Percentiles rank a stretch among this genome's conserved stretches.
phyloP scores from a whole-genome alignment of 2,113 vertebrate genomes.

The Limanda limanda region DNA sequence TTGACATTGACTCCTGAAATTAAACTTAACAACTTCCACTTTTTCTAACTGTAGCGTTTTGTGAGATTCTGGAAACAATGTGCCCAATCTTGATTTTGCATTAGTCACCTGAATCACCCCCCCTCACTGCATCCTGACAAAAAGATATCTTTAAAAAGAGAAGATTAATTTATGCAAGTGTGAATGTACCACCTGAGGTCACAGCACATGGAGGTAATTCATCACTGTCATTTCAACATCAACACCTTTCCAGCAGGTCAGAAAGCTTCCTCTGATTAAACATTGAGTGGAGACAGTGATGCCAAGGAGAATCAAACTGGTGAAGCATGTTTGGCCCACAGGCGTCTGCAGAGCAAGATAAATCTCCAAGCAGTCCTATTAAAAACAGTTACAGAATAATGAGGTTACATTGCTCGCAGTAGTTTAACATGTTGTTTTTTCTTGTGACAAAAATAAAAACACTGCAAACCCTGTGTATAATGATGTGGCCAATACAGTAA shows the following conservation, averaged over 20 bases:
- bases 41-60: background rate
- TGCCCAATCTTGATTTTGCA: constrained; percentile 51
- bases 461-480: background rate
- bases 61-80: background rate
- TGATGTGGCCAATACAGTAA: too few species aligned
- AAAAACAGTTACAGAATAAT: constrained; percentile 13
- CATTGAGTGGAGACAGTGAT: constrained; percentile 44
- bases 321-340: constrained; percentile 49
- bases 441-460: background rate
- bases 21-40: background rate
- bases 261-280: constrained; percentile 64
- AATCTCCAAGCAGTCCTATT: constrained; percentile 23
- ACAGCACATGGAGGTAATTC: constrained; percentile 62
- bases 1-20: too few species aligned
- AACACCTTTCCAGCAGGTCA: constrained; percentile 66
- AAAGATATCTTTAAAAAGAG: background rate
- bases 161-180: constrained; percentile 60
- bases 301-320: constrained; percentile 51
- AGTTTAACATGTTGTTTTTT: background rate
- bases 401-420: background rate
- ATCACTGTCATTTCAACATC: constrained; percentile 76
- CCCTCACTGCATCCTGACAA: constrained; percentile 43
- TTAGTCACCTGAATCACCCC: constrained; percentile 39
- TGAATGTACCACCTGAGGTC: constrained; percentile 65
- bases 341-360: constrained; percentile 16